Evolutionary conservation across 2,113 vertebrate genomes (phyloP).

Genomic region (Tamias sibiricus): DNA sequence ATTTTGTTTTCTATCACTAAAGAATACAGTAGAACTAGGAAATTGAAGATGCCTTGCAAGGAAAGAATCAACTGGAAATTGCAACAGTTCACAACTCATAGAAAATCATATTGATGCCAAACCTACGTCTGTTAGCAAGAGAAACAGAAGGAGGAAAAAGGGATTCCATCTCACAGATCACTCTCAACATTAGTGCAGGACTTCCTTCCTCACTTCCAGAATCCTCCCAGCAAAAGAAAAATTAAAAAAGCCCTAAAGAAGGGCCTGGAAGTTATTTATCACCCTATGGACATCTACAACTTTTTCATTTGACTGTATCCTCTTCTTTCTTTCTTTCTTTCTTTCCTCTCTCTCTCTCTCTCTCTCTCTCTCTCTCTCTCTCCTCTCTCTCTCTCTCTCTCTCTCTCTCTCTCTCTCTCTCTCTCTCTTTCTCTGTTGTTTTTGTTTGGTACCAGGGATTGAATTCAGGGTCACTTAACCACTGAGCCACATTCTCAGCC

Average conservation of each 20-base stretch:
- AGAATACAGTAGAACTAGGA: background rate
- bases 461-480: too few relatives aligned
- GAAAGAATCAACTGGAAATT: constrained; percentile 7
- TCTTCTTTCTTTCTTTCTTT: too few relatives aligned
- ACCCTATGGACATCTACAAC: background rate
- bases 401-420: too few relatives aligned
- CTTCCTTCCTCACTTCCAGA: background rate
- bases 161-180: background rate
- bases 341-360: too few relatives aligned
- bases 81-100: background rate
- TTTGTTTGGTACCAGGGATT: too few relatives aligned
- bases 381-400: too few relatives aligned
- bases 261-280: background rate
- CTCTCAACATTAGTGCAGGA: background rate
- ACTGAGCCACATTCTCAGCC: too few relatives aligned
- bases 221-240: background rate
- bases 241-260: background rate
- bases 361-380: too few relatives aligned
- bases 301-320: background rate
- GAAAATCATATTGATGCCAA: background rate
- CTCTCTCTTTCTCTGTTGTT: too few relatives aligned
- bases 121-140: background rate
- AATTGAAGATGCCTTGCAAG: background rate
- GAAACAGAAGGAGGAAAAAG: background rate
- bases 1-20: background rate